Evolutionary conservation across 1,140 invertebrate species (phyloP).

Genomic region (Linepithema humile): DNA sequence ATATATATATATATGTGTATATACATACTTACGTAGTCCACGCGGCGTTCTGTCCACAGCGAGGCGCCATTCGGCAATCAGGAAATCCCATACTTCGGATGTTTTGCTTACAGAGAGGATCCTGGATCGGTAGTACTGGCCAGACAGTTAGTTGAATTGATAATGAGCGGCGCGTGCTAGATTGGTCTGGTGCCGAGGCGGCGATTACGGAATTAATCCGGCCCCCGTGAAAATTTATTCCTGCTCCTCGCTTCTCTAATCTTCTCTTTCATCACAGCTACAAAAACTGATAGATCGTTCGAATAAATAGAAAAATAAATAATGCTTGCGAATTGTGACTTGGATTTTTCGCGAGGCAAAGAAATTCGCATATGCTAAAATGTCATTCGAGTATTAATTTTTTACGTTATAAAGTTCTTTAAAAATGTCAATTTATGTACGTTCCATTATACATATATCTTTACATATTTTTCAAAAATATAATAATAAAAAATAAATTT

Average conservation of each 20-base stretch:
- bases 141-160: conserved; percentile 45
- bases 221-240: conserved; percentile 4
- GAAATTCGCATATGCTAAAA: neutral
- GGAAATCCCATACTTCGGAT: conserved; percentile 55
- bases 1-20: neutral
- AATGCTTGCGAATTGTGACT: neutral
- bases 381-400: neutral
- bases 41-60: neutral
- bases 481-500: neutral
- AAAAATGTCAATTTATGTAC: neutral
- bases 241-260: neutral
- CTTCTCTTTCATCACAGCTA: neutral
- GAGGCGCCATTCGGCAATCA: conserved; percentile 45
- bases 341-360: neutral
- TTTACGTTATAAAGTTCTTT: no score
- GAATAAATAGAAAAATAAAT: neutral
- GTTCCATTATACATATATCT: neutral
- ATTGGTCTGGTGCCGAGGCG: neutral
- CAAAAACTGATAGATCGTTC: neutral
- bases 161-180: conserved; percentile 49
- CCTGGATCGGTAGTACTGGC: conserved; percentile 1
- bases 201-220: neutral
- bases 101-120: neutral
- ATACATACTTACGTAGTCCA: neutral
- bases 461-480: neutral